Conservation (phyloP, 2,888 invertebrate species). For the Tetragonula carbonaria region DNA sequence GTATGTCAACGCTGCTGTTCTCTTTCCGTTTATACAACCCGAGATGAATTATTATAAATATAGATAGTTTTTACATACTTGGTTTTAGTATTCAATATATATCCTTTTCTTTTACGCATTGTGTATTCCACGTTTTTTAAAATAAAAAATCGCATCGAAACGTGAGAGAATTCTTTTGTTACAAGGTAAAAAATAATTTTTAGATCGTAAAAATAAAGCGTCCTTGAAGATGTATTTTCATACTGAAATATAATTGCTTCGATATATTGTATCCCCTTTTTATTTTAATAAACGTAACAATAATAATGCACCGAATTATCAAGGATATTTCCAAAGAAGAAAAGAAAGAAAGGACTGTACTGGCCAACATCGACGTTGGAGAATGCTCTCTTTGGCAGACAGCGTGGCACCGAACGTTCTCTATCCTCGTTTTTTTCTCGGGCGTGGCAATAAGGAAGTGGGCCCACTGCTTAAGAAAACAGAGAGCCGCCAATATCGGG, state of each 20-base stretch:
- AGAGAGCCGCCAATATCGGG: constrained; percentile 81
- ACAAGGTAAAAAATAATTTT: background rate
- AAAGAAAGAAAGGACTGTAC: constrained; percentile 17
- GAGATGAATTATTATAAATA: too few relatives aligned
- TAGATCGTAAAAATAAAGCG: background rate
- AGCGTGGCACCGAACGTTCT: constrained; percentile 77
- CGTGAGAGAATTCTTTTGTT: background rate
- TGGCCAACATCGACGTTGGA: constrained; percentile 35
- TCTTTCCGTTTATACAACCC: too few relatives aligned
- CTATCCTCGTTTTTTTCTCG: constrained; percentile 58
- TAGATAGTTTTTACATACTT: too few relatives aligned
- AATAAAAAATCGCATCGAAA: too few relatives aligned
- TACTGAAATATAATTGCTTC: background rate
- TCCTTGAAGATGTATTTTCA: background rate
- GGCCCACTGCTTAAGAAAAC: constrained; percentile 83
- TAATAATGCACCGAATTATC: background rate
- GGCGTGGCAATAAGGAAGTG: constrained; percentile 82
- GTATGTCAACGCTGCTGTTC: too few relatives aligned
- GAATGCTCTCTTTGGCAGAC: constrained; percentile 73
- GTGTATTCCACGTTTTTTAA: too few relatives aligned
- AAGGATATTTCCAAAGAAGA: constrained; percentile 1
- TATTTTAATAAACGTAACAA: background rate
- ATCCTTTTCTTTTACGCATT: too few relatives aligned
- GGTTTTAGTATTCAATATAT: too few relatives aligned
- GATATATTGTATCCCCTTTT: background rate